A percentile compares a stretch with the other conserved stretches of the same genome.
Evolutionary conservation across 1,140 invertebrate genomes (phyloP).

Genomic region (Zaprionus capensis): DNA sequence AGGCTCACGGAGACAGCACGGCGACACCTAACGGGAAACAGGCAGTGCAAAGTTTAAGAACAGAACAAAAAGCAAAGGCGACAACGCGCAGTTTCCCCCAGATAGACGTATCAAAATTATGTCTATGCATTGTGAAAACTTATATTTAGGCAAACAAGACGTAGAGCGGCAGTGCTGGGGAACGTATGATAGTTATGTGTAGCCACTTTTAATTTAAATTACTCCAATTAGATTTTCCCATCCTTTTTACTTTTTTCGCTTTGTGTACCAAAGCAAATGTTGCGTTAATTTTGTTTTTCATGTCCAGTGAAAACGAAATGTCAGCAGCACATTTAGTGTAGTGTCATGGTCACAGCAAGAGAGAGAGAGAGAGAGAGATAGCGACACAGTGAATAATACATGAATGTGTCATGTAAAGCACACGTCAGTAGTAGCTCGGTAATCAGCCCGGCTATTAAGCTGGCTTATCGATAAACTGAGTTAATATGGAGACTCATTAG

Average conservation of each 20-base stretch:
- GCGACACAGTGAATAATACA: constrained; percentile 52
- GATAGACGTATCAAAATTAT: constrained; percentile 58
- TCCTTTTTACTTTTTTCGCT: constrained; percentile 21
- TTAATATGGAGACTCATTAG: constrained; percentile 26
- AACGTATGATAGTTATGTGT: constrained; percentile 58
- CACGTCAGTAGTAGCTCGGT: constrained; percentile 17
- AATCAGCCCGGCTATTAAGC: constrained; percentile 12
- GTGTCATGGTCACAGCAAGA: constrained; percentile 29
- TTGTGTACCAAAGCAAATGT: constrained; percentile 43
- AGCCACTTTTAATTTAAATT: constrained; percentile 44
- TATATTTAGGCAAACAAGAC: constrained; percentile 2
- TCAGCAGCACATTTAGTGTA: constrained; percentile 51
- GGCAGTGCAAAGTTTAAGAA: constrained; percentile 6
- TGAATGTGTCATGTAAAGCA: constrained; percentile 33
- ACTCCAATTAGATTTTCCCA: constrained; percentile 20
- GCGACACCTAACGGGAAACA: not conserved
- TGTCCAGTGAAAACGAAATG: constrained; percentile 53
- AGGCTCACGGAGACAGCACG: constrained; percentile 16
- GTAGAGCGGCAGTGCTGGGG: not conserved
- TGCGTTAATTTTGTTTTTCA: constrained; percentile 40
- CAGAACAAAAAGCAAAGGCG: not conserved
- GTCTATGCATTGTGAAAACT: constrained; percentile 65
- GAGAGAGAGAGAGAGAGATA: not conserved
- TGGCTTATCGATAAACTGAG: constrained; percentile 16
- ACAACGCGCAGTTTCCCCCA: constrained; percentile 14